Evolutionary conservation across 2,888 invertebrate species (phyloP), one percentile per base, ranked within the genome.

Genomic region (Amaurobius ferox): DNA sequence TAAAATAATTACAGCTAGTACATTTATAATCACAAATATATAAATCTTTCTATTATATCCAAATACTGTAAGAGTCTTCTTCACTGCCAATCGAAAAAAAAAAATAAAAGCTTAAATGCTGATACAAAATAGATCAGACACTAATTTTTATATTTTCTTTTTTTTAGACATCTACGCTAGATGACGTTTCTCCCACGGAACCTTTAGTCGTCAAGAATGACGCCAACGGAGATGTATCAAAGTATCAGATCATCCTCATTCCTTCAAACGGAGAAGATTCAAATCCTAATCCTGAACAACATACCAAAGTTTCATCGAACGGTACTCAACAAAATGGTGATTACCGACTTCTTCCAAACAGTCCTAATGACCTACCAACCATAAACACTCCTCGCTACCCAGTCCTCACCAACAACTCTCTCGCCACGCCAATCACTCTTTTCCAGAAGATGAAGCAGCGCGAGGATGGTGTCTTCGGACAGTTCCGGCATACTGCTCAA

Each of bases 401-500:
- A 0, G 72, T 85, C 1, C 61, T 80, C 0, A 68, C 72, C 2
- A n/a, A n/a, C n/a, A n/a, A n/a, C n/a, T n/a, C n/a, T n/a, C 29
- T 64, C 2, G 11, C 81, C 11, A 74, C 70, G 3, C 83, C 83
- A 0, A 70, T 85, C 16, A 79, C 71, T 11, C 76, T 86, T 23
- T 68, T 86, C 55, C 79, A 86, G 62, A 86, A 86, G 71, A 86
- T 86, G 71, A 64, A 86, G 32, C 74, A 74, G 28, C 30, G 86
- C 11, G 74, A 74, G 44, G 86, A 86, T 29, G 86, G 86, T 0
- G 79, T 86, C 6, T 86, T 86, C 29, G 86, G 86, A 5, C 86
- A 86, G 30, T 86, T 86, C 61, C 71, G 79, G 0, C 86, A 86
- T 76, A 86, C 86, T 0, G 79, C 86, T n/a, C 79, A 86, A 32